Evolutionary conservation across 2,113 vertebrate species (phyloP), one percentile per base, ranked within the genome.

Genomic region (Scortum barcoo): DNA sequence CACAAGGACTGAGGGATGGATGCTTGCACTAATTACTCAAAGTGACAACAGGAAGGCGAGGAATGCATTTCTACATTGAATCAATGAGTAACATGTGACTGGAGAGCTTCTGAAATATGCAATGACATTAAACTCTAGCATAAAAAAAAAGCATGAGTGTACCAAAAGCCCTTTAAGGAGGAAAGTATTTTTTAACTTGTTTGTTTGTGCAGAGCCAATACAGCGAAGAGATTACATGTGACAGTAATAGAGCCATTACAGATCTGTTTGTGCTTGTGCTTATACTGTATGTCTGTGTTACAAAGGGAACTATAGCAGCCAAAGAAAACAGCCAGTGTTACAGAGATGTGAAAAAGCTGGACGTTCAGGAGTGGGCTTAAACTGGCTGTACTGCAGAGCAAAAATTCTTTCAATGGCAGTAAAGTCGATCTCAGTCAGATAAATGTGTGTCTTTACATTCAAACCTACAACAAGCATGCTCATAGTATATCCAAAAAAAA

Each of bases 231-330:
- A 67, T 51, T 51, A 38, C 26, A 67, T 48, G 69, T 17, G 62
- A 78, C 48, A 60, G 17, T 54, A 40, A 82, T 12, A 78, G 40
- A 70, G 62, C 38, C 56, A 68, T 72, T 44, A 57, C 7, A 56
- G 60, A 76, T 51, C 10, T 48, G 13, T 38, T 30, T 50, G 8
- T 51, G 22, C 3, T 22, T 33, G 20, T 24, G 26, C 66, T 22
- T 74, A 57, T 76, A 20, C 36, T 38, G 14, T n/a, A 22, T 40
- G 22, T 58, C 13, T 9, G 2, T 17, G 13, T 33, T 28, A 63
- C 14, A 63, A 54, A 68, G 54, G 17, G 5, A 76, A 24, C 48
- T 19, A 61, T 11, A 62, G 17, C 16, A 58, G 61, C 17, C 17
- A 65, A 56, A 57, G 26, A 65, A 62, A 70, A 22, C 54, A 36